Evolutionary conservation across 2,113 vertebrate genomes (phyloP).

Genomic region (Lophius piscatorius): DNA sequence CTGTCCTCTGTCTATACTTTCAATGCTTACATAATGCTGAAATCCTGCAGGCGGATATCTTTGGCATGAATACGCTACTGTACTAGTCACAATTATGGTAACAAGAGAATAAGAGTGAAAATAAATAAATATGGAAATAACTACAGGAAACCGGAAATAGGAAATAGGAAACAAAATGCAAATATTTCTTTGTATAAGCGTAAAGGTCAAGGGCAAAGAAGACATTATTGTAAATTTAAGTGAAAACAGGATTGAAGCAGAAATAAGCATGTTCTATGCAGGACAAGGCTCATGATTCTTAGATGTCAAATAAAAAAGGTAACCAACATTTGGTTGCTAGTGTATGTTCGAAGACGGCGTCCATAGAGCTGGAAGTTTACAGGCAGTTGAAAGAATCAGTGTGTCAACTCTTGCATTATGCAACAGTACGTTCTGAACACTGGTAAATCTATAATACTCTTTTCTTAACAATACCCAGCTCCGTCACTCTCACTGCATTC

Average conservation of each 20-base stretch:
- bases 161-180: constrained; percentile 6
- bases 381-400: constrained; percentile 57
- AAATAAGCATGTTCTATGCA: constrained; percentile 53
- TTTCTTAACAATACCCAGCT: constrained; percentile 42
- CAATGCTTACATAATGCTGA: not conserved
- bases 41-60: constrained; percentile 35
- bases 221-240: constrained; percentile 25
- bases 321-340: constrained; percentile 66
- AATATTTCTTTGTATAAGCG: not conserved
- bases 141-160: constrained; percentile 21
- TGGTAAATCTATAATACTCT: constrained; percentile 55
- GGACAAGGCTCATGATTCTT: constrained; percentile 47
- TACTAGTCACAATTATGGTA: constrained; percentile 32
- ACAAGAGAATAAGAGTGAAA: constrained; percentile 17
- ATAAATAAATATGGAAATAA: constrained; percentile 49
- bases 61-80: constrained; percentile 38
- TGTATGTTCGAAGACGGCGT: constrained; percentile 53
- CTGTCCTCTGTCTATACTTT: constrained; percentile 11
- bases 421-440: constrained; percentile 52
- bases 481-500: constrained; percentile 18
- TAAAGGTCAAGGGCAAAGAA: constrained; percentile 18
- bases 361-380: constrained; percentile 45
- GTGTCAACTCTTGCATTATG: constrained; percentile 54
- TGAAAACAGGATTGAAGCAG: constrained; percentile 28
- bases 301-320: too few relatives aligned